Conservation (phyloP, 2,888 invertebrate genomes). For the Lasioglossum calceatum region DNA sequence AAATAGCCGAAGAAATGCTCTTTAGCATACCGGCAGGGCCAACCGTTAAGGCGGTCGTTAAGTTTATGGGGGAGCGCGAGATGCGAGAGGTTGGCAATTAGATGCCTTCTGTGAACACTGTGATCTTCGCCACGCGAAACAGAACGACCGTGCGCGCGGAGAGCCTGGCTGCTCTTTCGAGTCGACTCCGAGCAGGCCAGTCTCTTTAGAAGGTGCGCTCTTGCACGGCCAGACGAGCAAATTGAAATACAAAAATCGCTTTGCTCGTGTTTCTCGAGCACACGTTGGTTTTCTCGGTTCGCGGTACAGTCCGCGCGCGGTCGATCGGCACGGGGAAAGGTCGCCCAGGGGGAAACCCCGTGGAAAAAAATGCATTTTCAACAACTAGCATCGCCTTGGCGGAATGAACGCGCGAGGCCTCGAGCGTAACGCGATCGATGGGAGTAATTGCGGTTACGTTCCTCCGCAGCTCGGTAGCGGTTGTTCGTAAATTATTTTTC, state of each 20-base stretch:
- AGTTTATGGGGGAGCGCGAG: constrained; percentile 81
- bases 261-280: constrained; percentile 40
- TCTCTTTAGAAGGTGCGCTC: constrained; percentile 42
- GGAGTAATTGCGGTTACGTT: constrained; percentile 31
- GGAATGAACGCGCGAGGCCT: not conserved
- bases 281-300: constrained; percentile 13
- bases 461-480: constrained; percentile 30
- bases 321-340: not conserved
- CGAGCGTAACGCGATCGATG: constrained; percentile 27
- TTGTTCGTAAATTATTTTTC: constrained; percentile 19
- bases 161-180: constrained; percentile 2
- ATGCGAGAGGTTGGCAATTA: constrained; percentile 80
- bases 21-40: constrained; percentile 79
- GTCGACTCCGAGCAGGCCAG: constrained; percentile 6
- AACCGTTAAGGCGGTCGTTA: constrained; percentile 81
- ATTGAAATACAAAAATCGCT: constrained; percentile 66
- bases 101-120: constrained; percentile 80
- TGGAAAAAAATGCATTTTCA: not conserved
- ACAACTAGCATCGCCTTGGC: not conserved
- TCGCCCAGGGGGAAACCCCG: not conserved
- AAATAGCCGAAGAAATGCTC: constrained; percentile 74
- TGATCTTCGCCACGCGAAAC: constrained; percentile 80
- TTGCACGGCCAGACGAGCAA: constrained; percentile 47
- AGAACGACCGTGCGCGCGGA: constrained; percentile 63
- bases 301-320: not conserved